Percentiles rank a stretch among this genome's conserved stretches.
These are phyloP conservation scores for Stenchaetothrips biformis DNA, from an alignment of 2,888 invertebrate genomes.

Conservation along the genomic window DNA sequence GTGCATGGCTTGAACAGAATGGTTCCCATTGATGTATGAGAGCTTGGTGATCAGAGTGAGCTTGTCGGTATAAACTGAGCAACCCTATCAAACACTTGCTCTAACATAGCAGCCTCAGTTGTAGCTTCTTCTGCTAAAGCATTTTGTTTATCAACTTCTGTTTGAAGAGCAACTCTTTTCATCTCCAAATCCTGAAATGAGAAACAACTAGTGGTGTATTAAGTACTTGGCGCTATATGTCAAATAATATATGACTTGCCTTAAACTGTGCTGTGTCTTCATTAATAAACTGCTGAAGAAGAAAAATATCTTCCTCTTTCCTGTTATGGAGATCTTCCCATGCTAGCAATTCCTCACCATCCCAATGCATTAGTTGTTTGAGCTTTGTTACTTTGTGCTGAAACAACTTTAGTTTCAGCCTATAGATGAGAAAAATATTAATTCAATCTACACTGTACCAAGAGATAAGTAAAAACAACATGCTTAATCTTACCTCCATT, in stretches of 20 bases:
- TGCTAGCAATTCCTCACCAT: slow-evolving; percentile 60
- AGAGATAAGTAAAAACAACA: background rate
- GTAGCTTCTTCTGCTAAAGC: slow-evolving; percentile 32
- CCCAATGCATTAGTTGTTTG: slow-evolving; percentile 64
- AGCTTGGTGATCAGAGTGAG: background rate
- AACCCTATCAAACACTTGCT: slow-evolving; percentile 51
- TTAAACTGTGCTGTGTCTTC: slow-evolving; percentile 27
- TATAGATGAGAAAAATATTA: slow-evolving; percentile 29
- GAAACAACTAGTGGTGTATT: background rate
- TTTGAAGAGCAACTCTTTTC: slow-evolving; percentile 50
- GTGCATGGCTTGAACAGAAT: slow-evolving; percentile 12
- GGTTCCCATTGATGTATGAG: slow-evolving; percentile 1
- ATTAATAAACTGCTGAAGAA: slow-evolving; percentile 29
- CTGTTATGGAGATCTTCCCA: slow-evolving; percentile 60
- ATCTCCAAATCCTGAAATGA: slow-evolving; percentile 50
- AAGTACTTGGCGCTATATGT: background rate
- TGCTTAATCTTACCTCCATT: background rate
- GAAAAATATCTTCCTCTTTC: slow-evolving; percentile 32
- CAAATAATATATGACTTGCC: background rate
- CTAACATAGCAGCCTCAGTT: slow-evolving; percentile 51
- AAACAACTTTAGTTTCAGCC: slow-evolving; percentile 43
- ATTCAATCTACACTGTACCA: background rate
- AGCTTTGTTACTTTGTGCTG: slow-evolving; percentile 58
- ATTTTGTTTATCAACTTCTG: slow-evolving; percentile 49
- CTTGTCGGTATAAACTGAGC: slow-evolving; percentile 47